Conservation (phyloP, 2,113 vertebrate species). For the Phocoena sinus region DNA sequence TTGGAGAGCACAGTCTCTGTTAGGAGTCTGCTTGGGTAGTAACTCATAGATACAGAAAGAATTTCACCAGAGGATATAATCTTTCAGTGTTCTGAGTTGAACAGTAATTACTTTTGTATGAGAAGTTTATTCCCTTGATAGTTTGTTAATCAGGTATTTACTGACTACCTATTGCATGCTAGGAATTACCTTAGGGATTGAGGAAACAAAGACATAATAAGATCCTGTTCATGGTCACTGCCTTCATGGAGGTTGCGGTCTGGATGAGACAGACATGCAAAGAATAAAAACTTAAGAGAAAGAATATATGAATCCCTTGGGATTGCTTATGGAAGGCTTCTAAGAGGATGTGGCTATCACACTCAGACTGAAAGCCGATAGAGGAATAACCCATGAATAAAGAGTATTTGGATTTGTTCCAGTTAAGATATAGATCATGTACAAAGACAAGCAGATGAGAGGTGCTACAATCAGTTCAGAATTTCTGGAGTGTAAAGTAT, state of each 20-base stretch:
- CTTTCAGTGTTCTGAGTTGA: not conserved
- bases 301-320: not conserved
- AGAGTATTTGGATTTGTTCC: not conserved
- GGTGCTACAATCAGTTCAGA: not conserved
- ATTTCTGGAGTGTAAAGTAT: not conserved
- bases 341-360: not conserved
- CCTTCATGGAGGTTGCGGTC: not conserved
- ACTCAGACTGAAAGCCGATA: not conserved
- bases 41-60: not conserved
- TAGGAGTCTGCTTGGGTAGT: not conserved
- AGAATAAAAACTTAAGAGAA: not conserved
- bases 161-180: not conserved
- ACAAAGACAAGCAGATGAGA: not conserved
- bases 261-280: not conserved
- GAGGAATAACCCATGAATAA: not conserved
- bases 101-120: not conserved
- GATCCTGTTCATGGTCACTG: not conserved
- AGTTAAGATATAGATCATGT: not conserved
- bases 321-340: not conserved
- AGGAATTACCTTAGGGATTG: not conserved
- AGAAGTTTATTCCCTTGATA: not conserved
- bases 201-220: not conserved
- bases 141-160: not conserved
- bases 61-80: not conserved
- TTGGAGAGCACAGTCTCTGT: not conserved